Conservation (phyloP, 2,113 vertebrate species). For the Gyps fulvus region DNA sequence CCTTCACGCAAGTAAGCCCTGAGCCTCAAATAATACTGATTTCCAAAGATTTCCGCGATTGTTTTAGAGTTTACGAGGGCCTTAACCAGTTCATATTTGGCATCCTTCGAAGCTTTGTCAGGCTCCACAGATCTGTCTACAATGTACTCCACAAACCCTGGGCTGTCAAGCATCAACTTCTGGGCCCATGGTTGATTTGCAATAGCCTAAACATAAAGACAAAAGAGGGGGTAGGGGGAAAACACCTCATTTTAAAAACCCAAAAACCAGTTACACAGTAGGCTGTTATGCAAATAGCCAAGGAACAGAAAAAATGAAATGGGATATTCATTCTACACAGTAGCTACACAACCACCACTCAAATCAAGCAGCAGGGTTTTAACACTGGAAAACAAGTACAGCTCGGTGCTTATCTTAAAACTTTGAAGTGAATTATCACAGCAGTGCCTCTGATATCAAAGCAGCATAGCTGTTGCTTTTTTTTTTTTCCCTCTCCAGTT, state of each 20-base stretch:
- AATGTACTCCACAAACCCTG: slow-evolving; percentile 92
- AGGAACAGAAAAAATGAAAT: background rate
- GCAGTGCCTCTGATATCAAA: background rate
- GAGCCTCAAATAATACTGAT: slow-evolving; percentile 88
- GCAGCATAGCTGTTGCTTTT: background rate
- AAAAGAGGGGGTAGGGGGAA: background rate
- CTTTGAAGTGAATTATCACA: background rate
- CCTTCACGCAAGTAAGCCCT: slow-evolving; percentile 88
- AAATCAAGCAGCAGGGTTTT: background rate
- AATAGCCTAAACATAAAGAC: slow-evolving; percentile 77
- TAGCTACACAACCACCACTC: background rate
- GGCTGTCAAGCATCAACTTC: slow-evolving; percentile 86
- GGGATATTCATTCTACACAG: background rate
- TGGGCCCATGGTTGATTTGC: slow-evolving; percentile 92
- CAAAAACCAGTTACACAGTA: background rate
- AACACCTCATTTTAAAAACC: background rate
- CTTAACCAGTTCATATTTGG: slow-evolving; percentile 92
- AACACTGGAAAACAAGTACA: background rate
- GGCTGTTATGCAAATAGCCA: background rate
- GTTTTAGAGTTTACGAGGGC: slow-evolving; percentile 84
- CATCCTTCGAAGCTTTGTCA: slow-evolving; percentile 91
- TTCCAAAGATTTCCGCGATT: slow-evolving; percentile 83
- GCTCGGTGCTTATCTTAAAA: background rate
- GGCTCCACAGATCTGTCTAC: slow-evolving; percentile 88
- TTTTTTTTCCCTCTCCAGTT: accelerated